Conservation (phyloP, 1,140 invertebrate genomes). For the Drosophila aff. region DNA sequence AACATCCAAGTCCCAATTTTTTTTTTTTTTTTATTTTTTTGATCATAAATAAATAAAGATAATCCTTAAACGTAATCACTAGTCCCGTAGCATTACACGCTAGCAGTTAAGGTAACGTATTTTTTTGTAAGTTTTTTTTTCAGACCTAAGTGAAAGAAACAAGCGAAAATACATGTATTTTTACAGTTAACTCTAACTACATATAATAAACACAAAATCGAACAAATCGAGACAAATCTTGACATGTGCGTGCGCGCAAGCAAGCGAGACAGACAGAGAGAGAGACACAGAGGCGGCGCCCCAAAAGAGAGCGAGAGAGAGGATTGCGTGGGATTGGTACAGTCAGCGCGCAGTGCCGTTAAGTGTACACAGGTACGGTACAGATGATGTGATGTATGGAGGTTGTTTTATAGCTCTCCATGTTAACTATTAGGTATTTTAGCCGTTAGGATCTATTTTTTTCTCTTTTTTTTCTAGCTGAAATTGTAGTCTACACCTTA, state of each 20-base stretch:
- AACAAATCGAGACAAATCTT: constrained; percentile 8
- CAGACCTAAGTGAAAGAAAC: constrained; percentile 39
- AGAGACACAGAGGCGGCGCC: background rate
- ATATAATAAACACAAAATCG: constrained; percentile 19
- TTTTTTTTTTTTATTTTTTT: constrained; percentile 57
- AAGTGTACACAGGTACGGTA: constrained; percentile 6
- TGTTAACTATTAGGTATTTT: constrained; percentile 9
- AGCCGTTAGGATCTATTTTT: constrained; percentile 10
- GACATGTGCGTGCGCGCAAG: background rate
- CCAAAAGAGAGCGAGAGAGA: constrained; percentile 41
- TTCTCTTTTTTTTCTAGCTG: constrained; percentile 16
- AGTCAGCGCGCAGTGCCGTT: constrained; percentile 13
- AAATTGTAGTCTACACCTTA: constrained; percentile 24
- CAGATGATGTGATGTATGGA: constrained; percentile 6
- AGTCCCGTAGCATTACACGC: constrained; percentile 66
- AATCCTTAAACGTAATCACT: constrained; percentile 56
- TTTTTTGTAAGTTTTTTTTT: constrained; percentile 68
- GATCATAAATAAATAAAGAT: constrained; percentile 15
- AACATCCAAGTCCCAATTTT: constrained; percentile 8
- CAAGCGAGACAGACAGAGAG: constrained; percentile 16
- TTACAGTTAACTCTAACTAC: constrained; percentile 20
- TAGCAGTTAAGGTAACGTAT: constrained; percentile 59
- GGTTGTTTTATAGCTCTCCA: background rate
- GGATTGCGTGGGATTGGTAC: constrained; percentile 7
- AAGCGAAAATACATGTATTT: constrained; percentile 45